Evolutionary conservation across 2,888 invertebrate genomes (phyloP).

Genomic region (Prenolepis imparis): DNA sequence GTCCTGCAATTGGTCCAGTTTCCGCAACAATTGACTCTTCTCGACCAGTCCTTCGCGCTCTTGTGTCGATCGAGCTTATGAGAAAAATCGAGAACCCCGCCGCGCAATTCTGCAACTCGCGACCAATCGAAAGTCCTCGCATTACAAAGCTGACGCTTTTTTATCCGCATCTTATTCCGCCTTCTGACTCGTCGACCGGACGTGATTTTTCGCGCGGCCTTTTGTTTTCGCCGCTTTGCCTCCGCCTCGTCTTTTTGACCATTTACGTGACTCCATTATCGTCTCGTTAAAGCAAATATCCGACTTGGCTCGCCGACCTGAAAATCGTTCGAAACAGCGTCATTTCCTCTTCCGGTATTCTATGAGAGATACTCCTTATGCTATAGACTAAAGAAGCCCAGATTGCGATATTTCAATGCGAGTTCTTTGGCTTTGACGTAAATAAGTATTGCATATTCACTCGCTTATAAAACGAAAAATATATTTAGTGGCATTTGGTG

Average conservation of each 20-base stretch:
- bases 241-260: conserved; percentile 49
- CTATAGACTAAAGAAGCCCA: not conserved
- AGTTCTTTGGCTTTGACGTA: not conserved
- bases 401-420: not conserved
- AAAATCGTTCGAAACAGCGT: conserved; percentile 77
- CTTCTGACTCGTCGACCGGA: conserved; percentile 68
- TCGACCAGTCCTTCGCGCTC: conserved; percentile 58
- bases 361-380: conserved; percentile 11
- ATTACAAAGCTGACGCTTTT: conserved; percentile 57
- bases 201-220: conserved; percentile 64
- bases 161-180: conserved; percentile 62
- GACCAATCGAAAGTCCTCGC: conserved; percentile 73
- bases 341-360: conserved; percentile 77
- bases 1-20: conserved; percentile 76
- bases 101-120: conserved; percentile 78
- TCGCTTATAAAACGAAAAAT: not conserved
- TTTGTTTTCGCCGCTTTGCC: conserved; percentile 58
- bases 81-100: conserved; percentile 73
- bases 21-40: conserved; percentile 66
- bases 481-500: not conserved
- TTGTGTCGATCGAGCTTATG: conserved; percentile 57
- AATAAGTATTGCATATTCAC: not conserved
- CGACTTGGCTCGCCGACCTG: conserved; percentile 62
- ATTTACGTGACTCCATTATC: conserved; percentile 45
- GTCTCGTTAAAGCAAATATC: conserved; percentile 81